Conservation (phyloP, 2,113 vertebrate genomes). For the Parotia lawesii region DNA sequence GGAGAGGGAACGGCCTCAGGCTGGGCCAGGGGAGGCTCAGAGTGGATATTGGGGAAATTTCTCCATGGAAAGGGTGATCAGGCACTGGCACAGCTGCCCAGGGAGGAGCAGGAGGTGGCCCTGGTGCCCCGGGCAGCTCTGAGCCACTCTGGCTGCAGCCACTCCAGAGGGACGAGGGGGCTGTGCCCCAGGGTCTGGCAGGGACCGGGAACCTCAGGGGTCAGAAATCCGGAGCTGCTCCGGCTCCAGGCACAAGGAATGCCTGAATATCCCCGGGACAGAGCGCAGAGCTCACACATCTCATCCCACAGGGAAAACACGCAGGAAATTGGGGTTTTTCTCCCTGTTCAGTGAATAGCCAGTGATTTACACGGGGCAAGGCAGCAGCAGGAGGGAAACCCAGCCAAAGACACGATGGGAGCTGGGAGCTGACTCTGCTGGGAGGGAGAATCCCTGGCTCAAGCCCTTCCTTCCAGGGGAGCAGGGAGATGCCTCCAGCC, state of each 20-base stretch:
- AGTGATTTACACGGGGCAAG: not conserved
- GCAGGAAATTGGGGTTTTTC: not conserved
- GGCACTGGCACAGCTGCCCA: not conserved
- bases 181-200: accelerated
- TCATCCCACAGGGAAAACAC: not conserved
- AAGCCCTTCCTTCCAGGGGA: not conserved
- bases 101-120: not conserved
- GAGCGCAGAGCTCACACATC: not conserved
- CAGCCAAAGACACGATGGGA: not conserved
- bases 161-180: not conserved
- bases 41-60: not conserved
- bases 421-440: not conserved
- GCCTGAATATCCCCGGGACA: not conserved
- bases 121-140: not conserved
- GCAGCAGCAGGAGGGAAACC: not conserved
- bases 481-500: not conserved
- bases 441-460: not conserved
- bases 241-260: not conserved
- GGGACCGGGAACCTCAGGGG: accelerated
- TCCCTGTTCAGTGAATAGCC: not conserved
- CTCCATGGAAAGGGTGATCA: no score
- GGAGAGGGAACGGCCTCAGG: not conserved
- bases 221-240: not conserved
- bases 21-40: not conserved
- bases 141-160: not conserved